Base-by-base conservation (phyloP, 2,888 invertebrate genomes). In the Myopa tessellatipennis region DNA sequence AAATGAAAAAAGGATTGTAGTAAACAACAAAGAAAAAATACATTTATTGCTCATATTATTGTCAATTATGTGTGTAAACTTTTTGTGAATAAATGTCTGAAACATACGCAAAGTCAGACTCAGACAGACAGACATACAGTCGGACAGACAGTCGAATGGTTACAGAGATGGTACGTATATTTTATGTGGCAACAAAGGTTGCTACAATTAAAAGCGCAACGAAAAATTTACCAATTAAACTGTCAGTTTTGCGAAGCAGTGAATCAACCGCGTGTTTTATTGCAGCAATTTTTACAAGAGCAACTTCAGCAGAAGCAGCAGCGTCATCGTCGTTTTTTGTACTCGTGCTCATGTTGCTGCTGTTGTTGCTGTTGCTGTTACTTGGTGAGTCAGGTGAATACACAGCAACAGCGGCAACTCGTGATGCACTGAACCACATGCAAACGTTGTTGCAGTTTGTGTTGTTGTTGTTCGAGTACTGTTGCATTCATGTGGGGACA, bases 191-290 rank as follows among this genome's bases (percentile, higher is more conserved):
- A 74, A 74, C 63, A 36, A 18, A 26, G 52, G 65, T 26, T 8
- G 34, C 63, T 45, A 18, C 63, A 74, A 50, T n/a, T 40, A 63
- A 74, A 74, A 71, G 40, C 34, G 36, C 71, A 58, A 72, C 38
- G 18, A 72, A 84, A 85, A 85, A 83, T 84, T 83, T 84, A 86
- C 85, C 85, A 86, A 86, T 86, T 86, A 86, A 86, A 86, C 86
- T 86, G 86, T 86, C 86, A 85, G 85, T 84, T 84, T 83, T 86
- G 84, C 70, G 73, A 69, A 68, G 74, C 83, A 83, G 83, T 79
- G 81, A 85, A 82, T 84, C 86, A 86, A 80, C 81, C 83, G 82
- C 85, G 82, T 86, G 84, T 85, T 85, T 85, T 86, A 85, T 85
- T 81, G 83, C 80, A 63, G 80, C 82, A 81, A 82, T 82, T 77